Conservation (phyloP, 1,140 invertebrate species). For the Oppia nitens region DNA sequence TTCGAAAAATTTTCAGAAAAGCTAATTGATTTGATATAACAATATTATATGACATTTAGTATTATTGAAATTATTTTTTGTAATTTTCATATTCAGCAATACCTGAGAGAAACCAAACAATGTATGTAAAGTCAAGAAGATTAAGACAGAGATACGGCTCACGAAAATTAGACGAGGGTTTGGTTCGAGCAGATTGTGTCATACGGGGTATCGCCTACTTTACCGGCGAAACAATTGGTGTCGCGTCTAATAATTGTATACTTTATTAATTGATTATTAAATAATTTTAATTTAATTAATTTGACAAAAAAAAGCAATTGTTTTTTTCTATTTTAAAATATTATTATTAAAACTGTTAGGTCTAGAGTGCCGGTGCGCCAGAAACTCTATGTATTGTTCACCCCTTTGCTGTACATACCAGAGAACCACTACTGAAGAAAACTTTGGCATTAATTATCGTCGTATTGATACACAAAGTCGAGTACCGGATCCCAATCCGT, state of each 20-base stretch:
- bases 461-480: not conserved
- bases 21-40: too few species aligned
- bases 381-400: constrained; percentile 24
- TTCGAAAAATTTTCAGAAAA: too few species aligned
- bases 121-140: not conserved
- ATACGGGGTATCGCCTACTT: constrained; percentile 15
- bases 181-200: constrained; percentile 10
- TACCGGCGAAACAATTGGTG: constrained; percentile 20
- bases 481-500: constrained; percentile 1
- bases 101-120: not conserved
- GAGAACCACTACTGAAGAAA: constrained; percentile 10
- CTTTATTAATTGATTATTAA: too few species aligned
- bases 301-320: too few species aligned
- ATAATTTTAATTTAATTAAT: too few species aligned
- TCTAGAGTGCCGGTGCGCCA: constrained; percentile 26
- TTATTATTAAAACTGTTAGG: too few species aligned
- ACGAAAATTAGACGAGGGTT: not conserved
- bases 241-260: constrained; percentile 26
- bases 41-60: too few species aligned
- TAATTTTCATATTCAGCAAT: not conserved
- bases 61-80: too few species aligned
- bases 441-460: not conserved
- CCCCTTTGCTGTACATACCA: constrained; percentile 28
- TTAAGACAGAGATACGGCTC: not conserved
- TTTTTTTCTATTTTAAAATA: too few species aligned